Percentiles rank a stretch among this genome's conserved stretches.
These are phyloP conservation scores for Hoplostethus mediterraneus DNA, from an alignment of 2,797 vertebrate genomes.

Conservation along the genomic window DNA sequence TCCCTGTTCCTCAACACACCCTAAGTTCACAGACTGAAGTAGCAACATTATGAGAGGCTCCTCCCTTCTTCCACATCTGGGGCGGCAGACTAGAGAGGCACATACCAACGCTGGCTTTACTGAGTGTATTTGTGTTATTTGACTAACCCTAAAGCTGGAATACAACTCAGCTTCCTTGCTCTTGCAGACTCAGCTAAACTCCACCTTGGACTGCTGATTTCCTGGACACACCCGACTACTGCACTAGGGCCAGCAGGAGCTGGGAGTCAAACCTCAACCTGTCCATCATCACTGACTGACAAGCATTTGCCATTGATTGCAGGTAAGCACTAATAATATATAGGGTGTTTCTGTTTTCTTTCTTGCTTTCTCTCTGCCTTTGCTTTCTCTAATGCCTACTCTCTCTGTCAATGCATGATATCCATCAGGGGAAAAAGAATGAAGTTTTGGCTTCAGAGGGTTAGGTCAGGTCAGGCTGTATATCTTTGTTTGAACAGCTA, in stretches of 20 bases:
- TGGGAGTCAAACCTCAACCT: slow-evolving; percentile 17
- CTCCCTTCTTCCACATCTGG: slow-evolving; percentile 59
- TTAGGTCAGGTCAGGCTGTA: not conserved
- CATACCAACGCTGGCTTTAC: slow-evolving; percentile 17
- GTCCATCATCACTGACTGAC: slow-evolving; percentile 16
- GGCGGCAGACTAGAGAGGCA: not conserved
- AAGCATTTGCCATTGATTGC: slow-evolving; percentile 11
- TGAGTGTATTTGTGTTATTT: not conserved
- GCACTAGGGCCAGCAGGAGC: slow-evolving; percentile 3
- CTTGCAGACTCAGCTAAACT: not conserved
- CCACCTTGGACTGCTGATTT: slow-evolving; percentile 25
- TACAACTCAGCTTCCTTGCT: not conserved
- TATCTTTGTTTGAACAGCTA: slow-evolving; percentile 25
- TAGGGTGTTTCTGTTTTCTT: not conserved
- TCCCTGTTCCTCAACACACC: slow-evolving; percentile 26
- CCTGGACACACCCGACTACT: slow-evolving; percentile 44
- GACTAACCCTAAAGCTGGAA: slow-evolving; percentile 3
- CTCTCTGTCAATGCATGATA: slow-evolving; percentile 3
- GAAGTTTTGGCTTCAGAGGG: no score
- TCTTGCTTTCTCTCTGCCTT: slow-evolving; percentile 11
- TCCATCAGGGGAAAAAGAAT: not conserved
- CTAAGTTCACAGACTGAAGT: slow-evolving; percentile 18
- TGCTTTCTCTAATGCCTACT: slow-evolving; percentile 10
- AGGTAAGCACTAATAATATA: slow-evolving; percentile 52
- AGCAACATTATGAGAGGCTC: slow-evolving; percentile 40